Evolutionary conservation across 2,888 invertebrate species (phyloP).

Genomic region (Pristionchus japonicus): DNA sequence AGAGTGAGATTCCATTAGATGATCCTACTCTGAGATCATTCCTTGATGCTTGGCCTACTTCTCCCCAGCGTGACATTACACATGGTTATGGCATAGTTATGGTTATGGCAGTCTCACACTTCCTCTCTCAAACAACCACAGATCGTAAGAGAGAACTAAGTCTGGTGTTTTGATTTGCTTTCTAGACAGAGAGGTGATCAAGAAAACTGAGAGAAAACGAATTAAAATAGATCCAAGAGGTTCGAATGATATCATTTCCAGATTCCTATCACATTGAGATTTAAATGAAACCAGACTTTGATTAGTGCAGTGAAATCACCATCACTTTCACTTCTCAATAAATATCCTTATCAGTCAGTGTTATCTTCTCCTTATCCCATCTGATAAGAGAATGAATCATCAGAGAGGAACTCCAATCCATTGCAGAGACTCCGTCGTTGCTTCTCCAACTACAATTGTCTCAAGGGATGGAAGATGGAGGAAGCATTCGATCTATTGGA

Average conservation of each 20-base stretch:
- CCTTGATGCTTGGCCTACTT: neutral
- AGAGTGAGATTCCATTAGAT: neutral
- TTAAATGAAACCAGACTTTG: neutral
- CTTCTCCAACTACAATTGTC: constrained; percentile 36
- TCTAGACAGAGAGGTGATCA: neutral
- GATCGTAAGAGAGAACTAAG: neutral
- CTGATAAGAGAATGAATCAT: neutral
- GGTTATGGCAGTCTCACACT: neutral
- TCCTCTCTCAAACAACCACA: neutral
- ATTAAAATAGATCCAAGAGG: neutral
- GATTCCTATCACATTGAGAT: neutral
- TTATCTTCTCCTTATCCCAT: neutral
- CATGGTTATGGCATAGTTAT: neutral
- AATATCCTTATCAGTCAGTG: neutral
- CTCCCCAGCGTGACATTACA: neutral
- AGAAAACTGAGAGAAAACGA: neutral
- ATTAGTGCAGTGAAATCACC: neutral
- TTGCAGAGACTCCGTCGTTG: constrained; percentile 43
- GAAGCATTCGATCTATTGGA: constrained; percentile 7
- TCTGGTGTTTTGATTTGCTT: neutral
- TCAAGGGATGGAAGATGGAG: constrained; percentile 18
- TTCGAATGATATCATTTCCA: neutral
- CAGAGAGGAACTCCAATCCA: neutral
- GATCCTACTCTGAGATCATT: too few relatives aligned
- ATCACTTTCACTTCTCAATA: constrained; percentile 13